phyloP scores from a whole-genome alignment of 2,113 vertebrate species.

The Sakesphorus luctuosus region DNA sequence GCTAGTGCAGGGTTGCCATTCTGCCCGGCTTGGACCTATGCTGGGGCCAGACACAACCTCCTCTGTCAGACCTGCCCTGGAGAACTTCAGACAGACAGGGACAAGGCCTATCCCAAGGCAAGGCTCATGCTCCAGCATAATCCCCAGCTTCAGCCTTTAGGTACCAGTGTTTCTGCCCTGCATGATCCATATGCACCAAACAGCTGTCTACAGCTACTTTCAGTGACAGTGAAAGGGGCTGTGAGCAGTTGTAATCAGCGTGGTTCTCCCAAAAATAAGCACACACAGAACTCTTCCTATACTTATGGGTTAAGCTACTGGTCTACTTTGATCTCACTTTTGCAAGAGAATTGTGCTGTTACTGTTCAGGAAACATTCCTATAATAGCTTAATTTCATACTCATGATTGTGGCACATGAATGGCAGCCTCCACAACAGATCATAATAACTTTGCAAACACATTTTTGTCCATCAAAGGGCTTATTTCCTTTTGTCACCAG shows the following conservation, averaged over 20 bases:
- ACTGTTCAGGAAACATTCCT: background rate
- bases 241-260: background rate
- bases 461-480: background rate
- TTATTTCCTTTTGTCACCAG: background rate
- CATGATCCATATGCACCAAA: background rate
- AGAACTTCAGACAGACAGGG: background rate
- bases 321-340: background rate
- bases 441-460: background rate
- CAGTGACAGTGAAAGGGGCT: background rate
- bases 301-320: background rate
- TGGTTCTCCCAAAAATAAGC: background rate
- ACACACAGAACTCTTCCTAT: background rate
- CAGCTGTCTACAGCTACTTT: background rate
- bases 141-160: background rate
- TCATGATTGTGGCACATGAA: background rate
- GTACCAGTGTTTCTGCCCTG: rapidly evolving
- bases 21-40: rapidly evolving
- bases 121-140: background rate
- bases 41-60: background rate
- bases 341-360: background rate
- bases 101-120: background rate
- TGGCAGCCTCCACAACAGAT: background rate
- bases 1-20: rapidly evolving
- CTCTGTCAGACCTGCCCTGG: background rate
- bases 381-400: background rate